Evolutionary conservation across 2,113 vertebrate species (phyloP), one percentile per base, ranked within the genome.

Genomic region (Perca schrenkii): DNA sequence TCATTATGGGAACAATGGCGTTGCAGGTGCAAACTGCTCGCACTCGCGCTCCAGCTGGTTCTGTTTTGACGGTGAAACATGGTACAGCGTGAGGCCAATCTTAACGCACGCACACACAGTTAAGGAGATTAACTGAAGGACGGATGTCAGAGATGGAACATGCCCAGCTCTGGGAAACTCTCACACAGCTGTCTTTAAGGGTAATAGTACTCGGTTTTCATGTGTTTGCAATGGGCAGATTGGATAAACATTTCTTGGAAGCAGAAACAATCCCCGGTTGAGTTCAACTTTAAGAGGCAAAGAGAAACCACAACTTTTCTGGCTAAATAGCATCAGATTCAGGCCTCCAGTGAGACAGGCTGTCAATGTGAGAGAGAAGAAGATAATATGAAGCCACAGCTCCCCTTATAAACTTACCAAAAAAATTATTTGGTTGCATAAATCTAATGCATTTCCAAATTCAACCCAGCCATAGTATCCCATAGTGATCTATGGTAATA

Each of bases 21-120:
- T 62, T 87, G 84, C 93, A 92, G 93, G 93, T 94, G 93, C 85
- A 91, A 85, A 92, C 16, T 46, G 65, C 82, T 86, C 14, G 46
- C 73, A 40, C 81, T 57, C n/a, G 52, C 21, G 28, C 63, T 73
- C 78, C 91, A 94, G 90, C 88, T 89, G 92, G 84, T 78, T 89
- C 77, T 79, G 75, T 56, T 92, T 88, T 74, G 69, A 50, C 25
- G 15, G 22, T 74, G 69, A 86, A 90, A 83, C 89, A 70, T 19
- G 31, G 79, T 22, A 56, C 65, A 69, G 74, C 21, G 17, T 10
- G 22, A 70, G 19, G 50, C 52, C 54, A n/a, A 53, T 16, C 4
- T 43, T 19, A 14, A 64, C 1, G 58, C 85, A 56, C 49, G 28
- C 78, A 69, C 68, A 28, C n/a, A 31, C 40, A 50, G n/a, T 3